Conservation (phyloP, 1,140 invertebrate genomes). For the Pseudoatta argentina region DNA sequence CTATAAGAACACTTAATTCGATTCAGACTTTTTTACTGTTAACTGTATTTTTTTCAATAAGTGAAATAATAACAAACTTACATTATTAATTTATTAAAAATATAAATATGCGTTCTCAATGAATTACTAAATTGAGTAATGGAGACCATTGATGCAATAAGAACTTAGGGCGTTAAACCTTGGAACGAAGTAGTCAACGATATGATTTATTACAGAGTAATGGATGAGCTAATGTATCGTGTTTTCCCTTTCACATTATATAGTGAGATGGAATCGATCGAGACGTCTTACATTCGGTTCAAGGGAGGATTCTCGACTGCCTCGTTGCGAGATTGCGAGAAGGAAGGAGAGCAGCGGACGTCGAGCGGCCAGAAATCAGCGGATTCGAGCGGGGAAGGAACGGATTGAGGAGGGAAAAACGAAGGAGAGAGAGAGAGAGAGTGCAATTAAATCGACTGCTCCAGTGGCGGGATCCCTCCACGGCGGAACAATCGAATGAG, state of each 20-base stretch:
- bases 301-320: not conserved
- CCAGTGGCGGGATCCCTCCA: conserved; percentile 18
- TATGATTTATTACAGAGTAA: conserved; percentile 46
- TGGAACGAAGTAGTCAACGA: not conserved
- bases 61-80: not conserved
- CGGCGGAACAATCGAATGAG: conserved; percentile 62
- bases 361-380: conserved; percentile 43
- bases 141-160: not conserved
- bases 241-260: not conserved
- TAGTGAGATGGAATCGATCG: conserved; percentile 15
- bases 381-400: not conserved
- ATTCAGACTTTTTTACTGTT: too few species aligned
- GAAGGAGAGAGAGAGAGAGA: not conserved
- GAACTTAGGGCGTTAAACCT: not conserved
- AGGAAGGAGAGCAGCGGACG: not conserved
- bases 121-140: conserved; percentile 10
- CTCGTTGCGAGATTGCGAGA: not conserved
- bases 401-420: not conserved
- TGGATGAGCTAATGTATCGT: conserved; percentile 40
- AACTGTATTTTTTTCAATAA: not conserved
- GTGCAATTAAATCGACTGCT: conserved; percentile 64
- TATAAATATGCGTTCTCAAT: not conserved
- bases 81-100: not conserved
- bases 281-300: not conserved
- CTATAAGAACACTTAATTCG: too few species aligned